Conservation (phyloP, 2,113 vertebrate species). For the Chloropsis hardwickii region DNA sequence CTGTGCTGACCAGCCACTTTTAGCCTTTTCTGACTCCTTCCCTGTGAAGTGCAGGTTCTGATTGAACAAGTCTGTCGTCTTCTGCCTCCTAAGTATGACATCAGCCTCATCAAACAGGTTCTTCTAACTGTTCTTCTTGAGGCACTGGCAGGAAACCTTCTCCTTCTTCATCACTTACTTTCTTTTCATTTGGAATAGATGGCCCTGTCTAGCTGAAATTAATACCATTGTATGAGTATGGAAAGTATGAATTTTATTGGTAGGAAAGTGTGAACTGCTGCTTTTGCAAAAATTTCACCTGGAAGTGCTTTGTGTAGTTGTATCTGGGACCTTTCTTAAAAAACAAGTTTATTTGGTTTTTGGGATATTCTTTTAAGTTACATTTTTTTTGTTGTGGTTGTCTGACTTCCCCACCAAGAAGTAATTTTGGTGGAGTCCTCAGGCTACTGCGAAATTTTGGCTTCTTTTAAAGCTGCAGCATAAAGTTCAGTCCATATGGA, state of each 20-base stretch:
- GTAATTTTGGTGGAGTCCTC: neutral
- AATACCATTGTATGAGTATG: neutral
- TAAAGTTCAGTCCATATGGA: neutral
- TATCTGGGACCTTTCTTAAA: neutral
- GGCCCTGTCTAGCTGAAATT: neutral
- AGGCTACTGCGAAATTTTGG: neutral
- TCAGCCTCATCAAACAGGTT: neutral
- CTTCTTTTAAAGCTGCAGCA: neutral
- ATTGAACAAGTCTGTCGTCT: neutral
- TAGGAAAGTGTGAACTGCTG: neutral
- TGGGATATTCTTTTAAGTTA: neutral
- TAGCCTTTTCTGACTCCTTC: neutral
- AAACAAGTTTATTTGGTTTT: neutral
- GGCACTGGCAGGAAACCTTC: neutral
- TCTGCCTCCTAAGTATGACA: neutral
- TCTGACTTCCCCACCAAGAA: neutral
- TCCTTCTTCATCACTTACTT: neutral
- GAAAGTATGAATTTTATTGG: neutral
- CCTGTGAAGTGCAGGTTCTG: neutral
- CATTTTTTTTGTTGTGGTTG: conserved; percentile 1
- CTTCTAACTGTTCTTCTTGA: neutral
- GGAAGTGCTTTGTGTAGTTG: neutral
- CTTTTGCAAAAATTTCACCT: neutral
- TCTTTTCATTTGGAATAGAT: neutral
- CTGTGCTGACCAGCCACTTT: neutral